Evolutionary conservation across 2,797 vertebrate species (phyloP).

Genomic region (Sebastes hopkinsi): DNA sequence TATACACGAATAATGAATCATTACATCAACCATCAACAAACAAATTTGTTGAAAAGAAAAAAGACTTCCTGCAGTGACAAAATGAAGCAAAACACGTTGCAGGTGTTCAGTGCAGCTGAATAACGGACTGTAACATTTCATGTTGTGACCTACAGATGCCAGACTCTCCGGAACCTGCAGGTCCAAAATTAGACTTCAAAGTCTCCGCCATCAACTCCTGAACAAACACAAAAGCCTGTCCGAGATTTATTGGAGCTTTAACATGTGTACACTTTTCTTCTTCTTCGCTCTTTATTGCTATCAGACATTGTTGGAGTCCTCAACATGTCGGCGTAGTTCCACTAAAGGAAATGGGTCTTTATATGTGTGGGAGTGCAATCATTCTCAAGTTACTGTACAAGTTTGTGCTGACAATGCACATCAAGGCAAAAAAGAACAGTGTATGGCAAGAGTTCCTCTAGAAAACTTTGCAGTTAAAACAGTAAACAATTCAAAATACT

Average conservation of each 20-base stretch:
- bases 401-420: conserved; percentile 70
- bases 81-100: conserved; percentile 40
- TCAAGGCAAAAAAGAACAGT: conserved; percentile 26
- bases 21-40: conserved; percentile 60
- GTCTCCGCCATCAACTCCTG: conserved; percentile 1
- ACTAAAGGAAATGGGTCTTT: conserved; percentile 31
- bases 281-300: conserved; percentile 1
- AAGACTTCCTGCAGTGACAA: conserved; percentile 39
- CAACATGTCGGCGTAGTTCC: conserved; percentile 31
- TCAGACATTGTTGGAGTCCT: conserved; percentile 21
- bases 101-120: conserved; percentile 46
- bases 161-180: conserved; percentile 8
- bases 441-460: conserved; percentile 43
- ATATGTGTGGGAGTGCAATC: conserved; percentile 52
- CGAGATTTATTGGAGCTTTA: conserved; percentile 20
- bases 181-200: conserved; percentile 31
- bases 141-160: conserved; percentile 9
- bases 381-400: conserved; percentile 65
- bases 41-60: conserved; percentile 30
- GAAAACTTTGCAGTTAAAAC: conserved; percentile 37
- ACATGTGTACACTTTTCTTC: conserved; percentile 18
- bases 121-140: conserved; percentile 32
- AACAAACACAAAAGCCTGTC: conserved; percentile 24
- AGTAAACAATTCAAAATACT: conserved; percentile 62
- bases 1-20: conserved; percentile 67